These are phyloP conservation scores for Myotis lucifugus DNA, from an alignment of 2,113 vertebrate genomes.

Conservation along the genomic window DNA sequence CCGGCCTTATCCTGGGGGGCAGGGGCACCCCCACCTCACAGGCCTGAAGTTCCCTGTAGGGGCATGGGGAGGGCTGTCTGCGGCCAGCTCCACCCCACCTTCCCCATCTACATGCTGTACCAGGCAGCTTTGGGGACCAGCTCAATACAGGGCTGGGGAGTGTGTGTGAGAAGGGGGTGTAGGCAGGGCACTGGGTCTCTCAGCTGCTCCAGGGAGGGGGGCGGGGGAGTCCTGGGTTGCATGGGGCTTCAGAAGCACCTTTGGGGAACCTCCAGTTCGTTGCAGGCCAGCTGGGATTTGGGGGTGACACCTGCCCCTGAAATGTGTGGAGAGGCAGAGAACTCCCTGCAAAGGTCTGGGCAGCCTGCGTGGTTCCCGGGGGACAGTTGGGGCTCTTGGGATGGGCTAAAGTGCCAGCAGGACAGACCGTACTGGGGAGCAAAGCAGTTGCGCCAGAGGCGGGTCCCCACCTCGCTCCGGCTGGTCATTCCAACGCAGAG, in stretches of 20 bases:
- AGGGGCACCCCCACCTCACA: neutral
- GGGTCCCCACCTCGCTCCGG: neutral
- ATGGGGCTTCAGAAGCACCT: neutral
- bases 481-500: neutral
- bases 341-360: neutral
- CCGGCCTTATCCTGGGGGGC: neutral
- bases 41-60: neutral
- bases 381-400: neutral
- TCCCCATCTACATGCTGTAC: fast-evolving
- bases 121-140: neutral
- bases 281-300: neutral
- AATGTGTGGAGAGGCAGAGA: neutral
- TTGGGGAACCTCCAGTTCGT: neutral
- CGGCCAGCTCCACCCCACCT: neutral
- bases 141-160: neutral
- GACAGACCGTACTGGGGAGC: neutral
- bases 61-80: neutral
- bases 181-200: neutral
- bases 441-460: fast-evolving
- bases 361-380: neutral
- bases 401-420: neutral
- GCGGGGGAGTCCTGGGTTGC: neutral
- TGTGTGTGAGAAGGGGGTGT: neutral
- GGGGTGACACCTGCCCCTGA: neutral
- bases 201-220: neutral